Base-by-base conservation (phyloP, 1,140 invertebrate species). In the Temnothorax nylanderi region DNA sequence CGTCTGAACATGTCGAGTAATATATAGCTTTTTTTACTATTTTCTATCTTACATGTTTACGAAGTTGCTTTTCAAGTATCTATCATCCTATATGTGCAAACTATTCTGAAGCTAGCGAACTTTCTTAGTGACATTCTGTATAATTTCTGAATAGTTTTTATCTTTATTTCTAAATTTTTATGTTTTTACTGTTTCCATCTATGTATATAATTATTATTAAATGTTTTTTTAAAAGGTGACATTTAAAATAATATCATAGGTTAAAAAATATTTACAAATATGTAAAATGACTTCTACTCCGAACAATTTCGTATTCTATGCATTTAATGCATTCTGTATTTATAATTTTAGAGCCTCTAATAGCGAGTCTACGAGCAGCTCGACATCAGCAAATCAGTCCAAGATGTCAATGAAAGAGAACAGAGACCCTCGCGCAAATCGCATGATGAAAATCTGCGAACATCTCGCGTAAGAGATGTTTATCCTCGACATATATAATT, bases 361-460 rank as follows among this genome's bases (percentile, higher is more conserved):
- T 47, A 74, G 8, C 21, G 37, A 58, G 0, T 54, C 49, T n/a
- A 56, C 47, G 7, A 37, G 0, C 3, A 7, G 18, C 5, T 37
- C 26, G 7, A n/a, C 26, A n/a, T 49, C 54, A 3, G 2, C 18
- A 18, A 60, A 34, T 21, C 41, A 34, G 26, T 74, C 54, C 26
- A 82, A 74, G 26, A 3, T 37, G 6, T 3, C 11, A 34, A 32
- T 58, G 78, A 82, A 82, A 34, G 80, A 82, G 8, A 82, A 82
- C 6, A 32, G 51, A 82, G 67, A 81, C 18, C 78, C 65, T 80
- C 11, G 32, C 2, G 34, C 47, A 49, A 54, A 69, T 26, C 34
- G 10, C 10, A 21, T 54, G 10, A 51, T 49, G 4, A 71, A 69
- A 69, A 26, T 71, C 10, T 69, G 21, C 34, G n/a, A 71, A 18